Percentiles rank a stretch among this genome's conserved stretches.
These are phyloP conservation scores for Hyperoplus immaculatus DNA, from an alignment of 2,797 vertebrate genomes.

Conservation along the genomic window DNA sequence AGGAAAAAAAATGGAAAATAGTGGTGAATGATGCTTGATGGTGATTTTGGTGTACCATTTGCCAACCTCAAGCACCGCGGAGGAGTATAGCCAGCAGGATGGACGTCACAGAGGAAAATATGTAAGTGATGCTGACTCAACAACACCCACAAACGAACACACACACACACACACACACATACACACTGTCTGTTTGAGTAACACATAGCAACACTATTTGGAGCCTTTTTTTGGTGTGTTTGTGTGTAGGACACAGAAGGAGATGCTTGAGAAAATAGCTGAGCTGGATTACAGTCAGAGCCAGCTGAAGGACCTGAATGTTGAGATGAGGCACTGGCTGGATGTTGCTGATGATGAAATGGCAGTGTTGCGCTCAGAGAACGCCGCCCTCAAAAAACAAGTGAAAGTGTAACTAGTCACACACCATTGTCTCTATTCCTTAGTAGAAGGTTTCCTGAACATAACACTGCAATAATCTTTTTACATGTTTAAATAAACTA, in stretches of 20 bases:
- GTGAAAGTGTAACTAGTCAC: constrained; percentile 54
- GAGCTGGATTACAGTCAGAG: constrained; percentile 60
- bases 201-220: neutral
- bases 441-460: neutral
- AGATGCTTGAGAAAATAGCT: constrained; percentile 71
- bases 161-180: neutral
- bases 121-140: constrained; percentile 60
- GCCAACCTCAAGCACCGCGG: neutral
- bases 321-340: constrained; percentile 66
- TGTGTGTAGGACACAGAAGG: constrained; percentile 44
- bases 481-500: neutral
- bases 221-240: constrained; percentile 10
- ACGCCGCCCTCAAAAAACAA: constrained; percentile 56
- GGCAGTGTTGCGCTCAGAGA: constrained; percentile 60
- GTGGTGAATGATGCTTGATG: neutral
- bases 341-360: constrained; percentile 73
- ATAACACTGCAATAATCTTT: neutral
- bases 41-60: neutral
- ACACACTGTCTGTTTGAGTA: neutral
- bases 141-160: neutral
- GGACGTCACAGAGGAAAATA: constrained; percentile 44
- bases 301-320: constrained; percentile 59
- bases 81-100: constrained; percentile 38
- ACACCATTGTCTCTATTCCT: neutral
- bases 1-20: neutral